Percentiles rank a stretch among this genome's conserved stretches.
These are phyloP conservation scores for Chelonia mydas DNA, from an alignment of 2,797 vertebrate species.

Conservation along the genomic window DNA sequence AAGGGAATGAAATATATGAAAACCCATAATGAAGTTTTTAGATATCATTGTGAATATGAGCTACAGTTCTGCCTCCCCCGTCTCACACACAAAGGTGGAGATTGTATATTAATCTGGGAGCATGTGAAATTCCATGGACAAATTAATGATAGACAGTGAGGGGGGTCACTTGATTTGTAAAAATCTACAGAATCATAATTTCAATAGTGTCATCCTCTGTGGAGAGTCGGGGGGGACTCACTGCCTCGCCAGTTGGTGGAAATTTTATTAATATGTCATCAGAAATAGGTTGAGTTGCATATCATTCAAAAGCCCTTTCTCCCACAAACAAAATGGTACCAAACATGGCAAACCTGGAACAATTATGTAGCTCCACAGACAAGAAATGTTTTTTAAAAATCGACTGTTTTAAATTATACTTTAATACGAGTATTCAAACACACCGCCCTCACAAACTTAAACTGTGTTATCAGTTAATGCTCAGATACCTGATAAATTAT, in stretches of 20 bases:
- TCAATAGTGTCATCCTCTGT: background rate
- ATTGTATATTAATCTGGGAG: background rate
- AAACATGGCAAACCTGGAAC: background rate
- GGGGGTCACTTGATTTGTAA: background rate
- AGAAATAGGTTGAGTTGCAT: background rate
- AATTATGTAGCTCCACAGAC: background rate
- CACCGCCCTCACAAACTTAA: background rate
- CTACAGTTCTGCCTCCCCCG: background rate
- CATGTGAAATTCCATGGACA: background rate
- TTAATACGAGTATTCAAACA: background rate
- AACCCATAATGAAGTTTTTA: background rate
- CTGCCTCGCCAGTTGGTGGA: background rate
- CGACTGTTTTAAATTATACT: background rate
- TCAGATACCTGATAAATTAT: background rate
- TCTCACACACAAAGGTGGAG: background rate
- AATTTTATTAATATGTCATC: background rate
- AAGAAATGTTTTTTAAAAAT: background rate
- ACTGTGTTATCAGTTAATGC: background rate
- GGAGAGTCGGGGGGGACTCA: background rate
- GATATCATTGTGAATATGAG: fast-evolving
- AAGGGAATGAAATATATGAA: background rate
- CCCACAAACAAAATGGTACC: background rate
- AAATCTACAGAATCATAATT: background rate
- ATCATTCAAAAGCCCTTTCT: background rate
- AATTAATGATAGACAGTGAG: background rate